Evolutionary conservation across 2,113 vertebrate species (phyloP), one percentile per base, ranked within the genome.

Genomic region (Scophthalmus maximus): DNA sequence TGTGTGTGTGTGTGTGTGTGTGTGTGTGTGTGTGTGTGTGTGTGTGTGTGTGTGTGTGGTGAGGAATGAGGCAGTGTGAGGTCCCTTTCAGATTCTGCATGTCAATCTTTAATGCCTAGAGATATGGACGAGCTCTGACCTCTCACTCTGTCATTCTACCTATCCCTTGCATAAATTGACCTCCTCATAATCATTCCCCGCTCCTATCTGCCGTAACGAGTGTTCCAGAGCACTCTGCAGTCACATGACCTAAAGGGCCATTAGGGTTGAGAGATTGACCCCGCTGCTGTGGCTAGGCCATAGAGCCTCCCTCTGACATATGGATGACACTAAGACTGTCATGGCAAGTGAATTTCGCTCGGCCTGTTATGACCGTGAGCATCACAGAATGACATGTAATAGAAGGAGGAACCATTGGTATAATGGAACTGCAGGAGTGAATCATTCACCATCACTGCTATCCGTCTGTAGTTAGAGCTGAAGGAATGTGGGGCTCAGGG

Each of bases 101-200:
- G 90, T 90, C 89, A 88, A 88, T 91, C 90, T 91, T 92, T 93
- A 90, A 92, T 91, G 87, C 89, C 82, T 55, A 83, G 90, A 92
- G 89, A 91, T 90, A 92, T 91, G 82, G 84, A 86, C 69, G 78
- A 50, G 84, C 83, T 85, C 83, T 92, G 88, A 91, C 89, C 90
- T 70, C 88, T 88, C 83, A 85, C 87, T 91, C 83, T 83, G 88
- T 89, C 89, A 89, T 85, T 78, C 83, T 75, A 79, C 87, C 79
- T 86, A 86, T 86, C 84, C 64, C 79, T 84, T 82, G 83, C 89
- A 89, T 92, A 92, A 93, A 93, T 93, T 92, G 91, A 90, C 90
- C 92, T 91, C 85, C 89, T 87, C 87, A 92, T 92, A 90, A 90
- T 91, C 85, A 91, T 90, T 88, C 83, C 78, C 82, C 84, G 84